Evolutionary conservation across 2,113 vertebrate genomes (phyloP), one percentile per base, ranked within the genome.

Genomic region (Bubalus kerabau): DNA sequence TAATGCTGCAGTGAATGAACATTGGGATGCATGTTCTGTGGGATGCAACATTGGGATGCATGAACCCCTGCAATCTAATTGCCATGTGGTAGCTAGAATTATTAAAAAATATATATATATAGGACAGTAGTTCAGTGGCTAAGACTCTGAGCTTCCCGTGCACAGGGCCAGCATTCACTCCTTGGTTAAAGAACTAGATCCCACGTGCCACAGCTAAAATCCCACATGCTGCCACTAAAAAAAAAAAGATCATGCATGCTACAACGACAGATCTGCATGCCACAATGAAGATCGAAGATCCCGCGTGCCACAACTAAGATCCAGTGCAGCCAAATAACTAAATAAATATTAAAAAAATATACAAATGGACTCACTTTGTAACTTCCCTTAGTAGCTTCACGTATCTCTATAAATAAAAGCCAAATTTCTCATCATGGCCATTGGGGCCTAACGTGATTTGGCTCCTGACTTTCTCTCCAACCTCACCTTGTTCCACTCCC

Each of bases 241-340:
- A 67, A 32, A 62, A 64, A 36, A 67, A 67, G 36, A 74, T 24
- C 5, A 0, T 24, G 67, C 36, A 13, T 6, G 67, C 36, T 74
- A 36, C 19, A 74, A 12, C 36, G 40, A 40, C 16, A 36, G 17
- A 36, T 36, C 32, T 36, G 64, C 32, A 2, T 36, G 32, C 4
- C 2, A 0, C 64, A 36, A 67, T 17, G 36, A 74, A 74, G 67
- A 40, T 13, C 0, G 1, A 74, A 36, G 21, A 74, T 74, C 67
- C 67, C 0, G 0, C 2, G 0, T 12, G 21, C 36, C 21, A 74
- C 36, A 24, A 13, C 8, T 40, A 24, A 74, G 21, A 40, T 13
- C 11, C 67, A 74, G 21, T 3, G 36, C 67, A 40, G 21, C 36
- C 67, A 74, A 74, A 36, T 74, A 74, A 71, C 5, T 71, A 71